phyloP scores from a whole-genome alignment of 1,140 invertebrate genomes.

The Ditylenchus dipsaci region DNA sequence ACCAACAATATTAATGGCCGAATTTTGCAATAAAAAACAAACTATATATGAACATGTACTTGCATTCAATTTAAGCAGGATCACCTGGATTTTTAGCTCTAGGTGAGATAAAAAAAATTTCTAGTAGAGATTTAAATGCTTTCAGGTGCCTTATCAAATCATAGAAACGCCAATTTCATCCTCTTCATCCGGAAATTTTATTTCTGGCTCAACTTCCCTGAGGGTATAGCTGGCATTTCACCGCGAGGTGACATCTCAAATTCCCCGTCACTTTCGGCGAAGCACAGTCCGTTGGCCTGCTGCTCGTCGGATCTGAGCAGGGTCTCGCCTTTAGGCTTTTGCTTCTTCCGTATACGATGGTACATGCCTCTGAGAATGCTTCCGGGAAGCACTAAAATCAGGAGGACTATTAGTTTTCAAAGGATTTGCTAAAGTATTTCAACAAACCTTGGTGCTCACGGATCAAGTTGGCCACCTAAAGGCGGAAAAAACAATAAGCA shows the following conservation, averaged over 20 bases:
- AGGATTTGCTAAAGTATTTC: neutral
- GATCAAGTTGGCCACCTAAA: slow-evolving; percentile 27
- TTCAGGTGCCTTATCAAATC: neutral
- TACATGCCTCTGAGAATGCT: slow-evolving; percentile 49
- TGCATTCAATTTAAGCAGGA: too few relatives aligned
- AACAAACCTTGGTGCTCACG: slow-evolving; percentile 25
- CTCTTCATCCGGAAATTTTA: slow-evolving; percentile 1
- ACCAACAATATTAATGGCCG: too few relatives aligned
- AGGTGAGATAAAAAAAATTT: neutral
- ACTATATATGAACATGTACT: too few relatives aligned
- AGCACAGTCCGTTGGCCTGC: neutral
- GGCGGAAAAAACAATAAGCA: slow-evolving; percentile 1
- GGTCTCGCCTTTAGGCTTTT: neutral
- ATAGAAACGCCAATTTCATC: slow-evolving; percentile 1
- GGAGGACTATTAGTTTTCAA: neutral
- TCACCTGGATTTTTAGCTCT: too few relatives aligned
- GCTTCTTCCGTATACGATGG: slow-evolving; percentile 30
- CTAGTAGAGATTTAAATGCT: too few relatives aligned
- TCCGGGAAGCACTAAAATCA: slow-evolving; percentile 47
- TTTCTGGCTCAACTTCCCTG: neutral
- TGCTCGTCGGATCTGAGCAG: slow-evolving; percentile 1
- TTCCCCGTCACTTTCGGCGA: neutral
- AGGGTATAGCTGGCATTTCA: neutral
- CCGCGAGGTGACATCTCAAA: neutral
- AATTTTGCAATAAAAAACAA: too few relatives aligned